Percentiles rank a stretch among this genome's conserved stretches.
phyloP scores from a whole-genome alignment of 2,113 vertebrate species.

The Raphicerus campestris region DNA sequence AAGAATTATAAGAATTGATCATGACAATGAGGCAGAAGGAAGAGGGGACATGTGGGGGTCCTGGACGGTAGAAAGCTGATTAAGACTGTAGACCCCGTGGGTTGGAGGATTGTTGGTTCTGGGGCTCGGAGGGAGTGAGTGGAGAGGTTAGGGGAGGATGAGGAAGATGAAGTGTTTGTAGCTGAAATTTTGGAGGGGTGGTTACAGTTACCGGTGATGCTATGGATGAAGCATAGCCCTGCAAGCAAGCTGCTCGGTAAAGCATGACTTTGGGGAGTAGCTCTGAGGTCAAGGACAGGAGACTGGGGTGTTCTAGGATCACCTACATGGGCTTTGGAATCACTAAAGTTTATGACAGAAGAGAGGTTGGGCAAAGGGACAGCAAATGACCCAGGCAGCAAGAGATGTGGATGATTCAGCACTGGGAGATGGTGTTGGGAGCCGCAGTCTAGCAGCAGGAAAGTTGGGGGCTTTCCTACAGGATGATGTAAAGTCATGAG shows the following conservation, averaged over 20 bases:
- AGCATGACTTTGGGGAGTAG: background rate
- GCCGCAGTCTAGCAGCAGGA: background rate
- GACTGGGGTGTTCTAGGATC: background rate
- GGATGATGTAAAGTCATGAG: background rate
- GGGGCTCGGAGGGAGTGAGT: background rate
- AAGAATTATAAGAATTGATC: background rate
- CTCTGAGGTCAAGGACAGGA: background rate
- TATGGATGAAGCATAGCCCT: background rate
- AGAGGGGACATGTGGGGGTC: no score
- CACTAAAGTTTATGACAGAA: background rate
- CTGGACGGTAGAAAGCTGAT: background rate
- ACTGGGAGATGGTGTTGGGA: background rate
- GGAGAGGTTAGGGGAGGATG: background rate
- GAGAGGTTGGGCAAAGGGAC: background rate
- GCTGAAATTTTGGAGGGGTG: background rate
- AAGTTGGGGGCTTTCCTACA: background rate
- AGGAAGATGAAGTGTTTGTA: background rate
- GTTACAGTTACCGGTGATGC: background rate
- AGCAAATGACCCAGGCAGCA: background rate
- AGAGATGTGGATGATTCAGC: no score
- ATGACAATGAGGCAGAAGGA: background rate
- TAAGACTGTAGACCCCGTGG: background rate
- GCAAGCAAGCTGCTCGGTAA: background rate
- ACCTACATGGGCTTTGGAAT: background rate
- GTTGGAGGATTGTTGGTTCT: background rate